Percentiles rank a stretch among this genome's conserved stretches.
These are phyloP conservation scores for Ochropleura leucogaster DNA, from an alignment of 2,888 invertebrate species.

Conservation along the genomic window DNA sequence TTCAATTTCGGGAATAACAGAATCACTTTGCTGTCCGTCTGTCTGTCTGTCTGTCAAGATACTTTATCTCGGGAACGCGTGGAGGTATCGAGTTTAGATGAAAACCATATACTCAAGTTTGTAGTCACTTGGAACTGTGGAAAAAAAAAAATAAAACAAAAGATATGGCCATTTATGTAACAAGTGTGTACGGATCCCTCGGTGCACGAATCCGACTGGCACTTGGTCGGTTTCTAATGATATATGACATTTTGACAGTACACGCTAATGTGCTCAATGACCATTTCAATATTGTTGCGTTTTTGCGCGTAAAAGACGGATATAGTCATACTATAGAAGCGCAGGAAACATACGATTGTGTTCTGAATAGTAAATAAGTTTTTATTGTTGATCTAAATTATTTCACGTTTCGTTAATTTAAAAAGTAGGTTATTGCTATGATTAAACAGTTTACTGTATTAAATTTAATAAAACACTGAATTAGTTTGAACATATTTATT, in stretches of 20 bases:
- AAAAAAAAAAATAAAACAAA: no score
- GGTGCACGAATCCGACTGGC: no score
- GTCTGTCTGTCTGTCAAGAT: no score
- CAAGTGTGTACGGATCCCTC: no score
- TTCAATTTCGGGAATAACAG: no score
- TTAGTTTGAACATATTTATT: constrained; percentile 20
- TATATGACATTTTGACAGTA: constrained; percentile 64
- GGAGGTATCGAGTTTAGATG: no score
- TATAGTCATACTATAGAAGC: constrained; percentile 30
- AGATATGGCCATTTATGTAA: no score
- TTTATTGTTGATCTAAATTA: constrained; percentile 15
- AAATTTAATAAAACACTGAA: background rate
- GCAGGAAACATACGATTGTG: constrained; percentile 9
- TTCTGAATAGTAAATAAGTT: constrained; percentile 21
- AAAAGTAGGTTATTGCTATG: constrained; percentile 1
- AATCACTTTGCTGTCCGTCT: no score
- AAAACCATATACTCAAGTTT: no score
- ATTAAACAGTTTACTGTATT: background rate
- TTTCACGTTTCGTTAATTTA: constrained; percentile 23
- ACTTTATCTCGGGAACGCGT: no score
- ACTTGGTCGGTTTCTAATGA: constrained; percentile 14
- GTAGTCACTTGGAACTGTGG: no score
- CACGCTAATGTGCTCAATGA: constrained; percentile 58
- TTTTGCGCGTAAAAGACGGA: constrained; percentile 54
- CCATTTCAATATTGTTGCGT: constrained; percentile 40